A percentile compares a stretch with the other conserved stretches of the same genome.
Conservation (phyloP, 2,888 invertebrate genomes). For the Dascillus cervinus region DNA sequence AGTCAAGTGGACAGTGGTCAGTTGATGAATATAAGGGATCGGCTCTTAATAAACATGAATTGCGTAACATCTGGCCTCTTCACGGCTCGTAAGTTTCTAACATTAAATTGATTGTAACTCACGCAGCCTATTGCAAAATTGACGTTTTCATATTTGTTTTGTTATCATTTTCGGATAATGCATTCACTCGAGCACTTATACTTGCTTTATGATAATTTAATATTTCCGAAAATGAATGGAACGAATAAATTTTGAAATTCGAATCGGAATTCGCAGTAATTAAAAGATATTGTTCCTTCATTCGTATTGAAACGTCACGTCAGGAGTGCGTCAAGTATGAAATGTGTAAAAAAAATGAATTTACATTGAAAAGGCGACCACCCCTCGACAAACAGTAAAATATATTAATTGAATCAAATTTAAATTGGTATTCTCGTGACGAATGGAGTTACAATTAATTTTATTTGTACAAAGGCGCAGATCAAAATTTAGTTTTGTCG, state of each 20-base stretch:
- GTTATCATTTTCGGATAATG: slow-evolving; percentile 30
- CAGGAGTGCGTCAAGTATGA: slow-evolving; percentile 12
- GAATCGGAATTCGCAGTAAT: slow-evolving; percentile 11
- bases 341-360: no score
- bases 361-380: no score
- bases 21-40: slow-evolving; percentile 30
- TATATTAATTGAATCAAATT: no score
- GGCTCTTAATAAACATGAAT: slow-evolving; percentile 29
- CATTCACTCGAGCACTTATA: slow-evolving; percentile 30
- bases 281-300: slow-evolving; percentile 12
- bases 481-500: no score
- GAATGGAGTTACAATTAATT: no score
- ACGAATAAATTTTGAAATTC: no score
- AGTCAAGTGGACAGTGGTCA: slow-evolving; percentile 33
- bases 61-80: slow-evolving; percentile 35
- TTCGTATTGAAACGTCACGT: slow-evolving; percentile 8
- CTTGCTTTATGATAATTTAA: slow-evolving; percentile 28
- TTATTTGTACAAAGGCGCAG: no score
- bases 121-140: slow-evolving; percentile 26
- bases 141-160: slow-evolving; percentile 39
- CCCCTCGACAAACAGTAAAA: no score
- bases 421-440: no score
- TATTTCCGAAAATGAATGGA: no score
- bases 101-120: slow-evolving; percentile 6
- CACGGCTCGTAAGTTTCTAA: slow-evolving; percentile 30